A percentile compares a stretch with the other conserved stretches of the same genome.
Conservation (phyloP, 1,140 invertebrate genomes). For the Calephelis nemesis region DNA sequence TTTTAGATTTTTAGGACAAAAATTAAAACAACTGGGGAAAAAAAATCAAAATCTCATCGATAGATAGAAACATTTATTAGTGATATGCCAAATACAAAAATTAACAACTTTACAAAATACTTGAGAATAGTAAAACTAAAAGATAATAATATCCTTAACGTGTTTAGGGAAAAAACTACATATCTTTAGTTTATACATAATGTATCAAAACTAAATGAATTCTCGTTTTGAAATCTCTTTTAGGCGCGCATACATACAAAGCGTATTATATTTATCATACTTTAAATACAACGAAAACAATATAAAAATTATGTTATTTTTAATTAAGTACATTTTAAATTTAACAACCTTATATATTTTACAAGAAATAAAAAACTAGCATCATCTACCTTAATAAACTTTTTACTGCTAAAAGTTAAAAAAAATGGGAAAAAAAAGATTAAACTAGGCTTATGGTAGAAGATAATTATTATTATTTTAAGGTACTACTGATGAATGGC, state of each 20-base stretch:
- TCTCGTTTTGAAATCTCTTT: conserved; percentile 1
- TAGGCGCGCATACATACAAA: conserved; percentile 25
- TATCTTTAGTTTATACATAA: background rate
- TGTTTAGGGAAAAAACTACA: background rate
- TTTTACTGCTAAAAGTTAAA: background rate
- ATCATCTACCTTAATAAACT: background rate
- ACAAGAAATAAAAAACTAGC: conserved; percentile 20
- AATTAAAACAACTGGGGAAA: background rate
- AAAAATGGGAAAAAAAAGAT: conserved; percentile 1
- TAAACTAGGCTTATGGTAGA: background rate
- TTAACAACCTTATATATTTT: conserved; percentile 20
- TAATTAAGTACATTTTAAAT: conserved; percentile 31
- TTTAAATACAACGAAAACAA: conserved; percentile 8
- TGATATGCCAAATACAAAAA: conserved; percentile 49
- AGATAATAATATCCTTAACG: conserved; percentile 13
- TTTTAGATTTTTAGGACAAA: background rate
- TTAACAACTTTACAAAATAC: conserved; percentile 28
- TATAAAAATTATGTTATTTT: conserved; percentile 12
- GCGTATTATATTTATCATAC: conserved; percentile 15
- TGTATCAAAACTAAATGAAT: conserved; percentile 1
- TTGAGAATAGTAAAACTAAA: conserved; percentile 22
- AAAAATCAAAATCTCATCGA: conserved; percentile 48
- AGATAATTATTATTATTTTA: conserved; percentile 3
- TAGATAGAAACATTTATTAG: conserved; percentile 62
- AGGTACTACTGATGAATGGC: conserved; percentile 8